These are phyloP conservation scores for Lasiurus cinereus DNA, from an alignment of 2,113 vertebrate species.

Conservation along the genomic window DNA sequence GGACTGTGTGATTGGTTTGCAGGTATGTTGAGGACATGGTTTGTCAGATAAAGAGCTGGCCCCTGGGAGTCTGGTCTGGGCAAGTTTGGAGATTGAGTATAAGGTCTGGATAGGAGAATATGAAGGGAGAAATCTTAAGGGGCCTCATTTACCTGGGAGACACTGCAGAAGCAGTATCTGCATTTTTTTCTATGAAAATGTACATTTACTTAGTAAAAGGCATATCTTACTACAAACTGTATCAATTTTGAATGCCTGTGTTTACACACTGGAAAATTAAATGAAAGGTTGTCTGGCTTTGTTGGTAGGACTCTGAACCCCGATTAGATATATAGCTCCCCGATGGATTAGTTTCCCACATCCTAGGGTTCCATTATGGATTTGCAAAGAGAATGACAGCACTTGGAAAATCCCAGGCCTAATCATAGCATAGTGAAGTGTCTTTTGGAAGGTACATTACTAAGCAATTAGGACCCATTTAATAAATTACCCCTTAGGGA, in stretches of 20 bases:
- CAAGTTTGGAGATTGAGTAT: background rate
- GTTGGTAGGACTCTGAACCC: constrained; percentile 19
- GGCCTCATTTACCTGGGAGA: background rate
- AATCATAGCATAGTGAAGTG: constrained; percentile 74
- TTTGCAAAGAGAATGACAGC: constrained; percentile 77
- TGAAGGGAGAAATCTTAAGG: background rate
- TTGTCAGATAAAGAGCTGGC: background rate
- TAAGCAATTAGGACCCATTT: constrained; percentile 83
- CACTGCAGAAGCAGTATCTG: too few species aligned
- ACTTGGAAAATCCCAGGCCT: constrained; percentile 74
- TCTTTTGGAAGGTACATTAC: constrained; percentile 68
- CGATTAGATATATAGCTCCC: constrained; percentile 5
- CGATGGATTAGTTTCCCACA: constrained; percentile 48
- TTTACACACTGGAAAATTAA: constrained; percentile 20
- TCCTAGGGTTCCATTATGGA: constrained; percentile 67
- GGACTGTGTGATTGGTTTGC: background rate
- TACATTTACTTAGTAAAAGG: background rate
- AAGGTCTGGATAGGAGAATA: background rate
- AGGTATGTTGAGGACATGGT: background rate
- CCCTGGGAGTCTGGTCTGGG: background rate
- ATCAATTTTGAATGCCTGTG: background rate
- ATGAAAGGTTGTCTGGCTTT: constrained; percentile 33
- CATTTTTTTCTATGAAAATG: background rate
- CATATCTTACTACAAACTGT: background rate
- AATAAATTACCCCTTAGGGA: constrained; percentile 82